phyloP scores from a whole-genome alignment of 2,888 invertebrate genomes.

The Dichetophora obliterata region DNA sequence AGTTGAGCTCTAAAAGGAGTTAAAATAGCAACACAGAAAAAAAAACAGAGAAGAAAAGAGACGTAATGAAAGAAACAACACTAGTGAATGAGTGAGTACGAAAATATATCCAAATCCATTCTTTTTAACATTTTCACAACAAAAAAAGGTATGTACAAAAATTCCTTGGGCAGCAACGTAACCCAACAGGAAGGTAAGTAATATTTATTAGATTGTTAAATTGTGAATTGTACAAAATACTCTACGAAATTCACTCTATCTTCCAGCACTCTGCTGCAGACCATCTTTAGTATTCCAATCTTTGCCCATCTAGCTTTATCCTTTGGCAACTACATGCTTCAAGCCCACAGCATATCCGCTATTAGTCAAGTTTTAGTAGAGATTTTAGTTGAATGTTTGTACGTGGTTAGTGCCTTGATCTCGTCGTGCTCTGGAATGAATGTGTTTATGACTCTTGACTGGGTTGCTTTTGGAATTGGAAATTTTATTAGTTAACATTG shows the following conservation, averaged over 20 bases:
- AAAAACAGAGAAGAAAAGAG: no score
- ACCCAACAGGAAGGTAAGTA: constrained; percentile 57
- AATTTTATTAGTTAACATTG: constrained; percentile 31
- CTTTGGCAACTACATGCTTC: neutral
- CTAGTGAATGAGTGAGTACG: neutral
- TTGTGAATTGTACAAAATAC: constrained; percentile 61
- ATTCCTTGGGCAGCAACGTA: neutral
- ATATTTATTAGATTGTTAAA: constrained; percentile 68
- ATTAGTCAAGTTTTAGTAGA: constrained; percentile 10
- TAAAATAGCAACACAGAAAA: constrained; percentile 23
- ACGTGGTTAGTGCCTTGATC: neutral
- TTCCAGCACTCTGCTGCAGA: neutral
- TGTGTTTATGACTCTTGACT: constrained; percentile 26
- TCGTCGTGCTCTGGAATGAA: neutral
- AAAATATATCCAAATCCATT: neutral
- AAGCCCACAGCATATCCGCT: neutral
- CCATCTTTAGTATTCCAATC: neutral
- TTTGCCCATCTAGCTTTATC: neutral
- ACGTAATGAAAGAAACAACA: neutral
- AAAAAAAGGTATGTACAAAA: constrained; percentile 11
- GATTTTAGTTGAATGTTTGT: constrained; percentile 7
- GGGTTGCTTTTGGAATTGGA: neutral
- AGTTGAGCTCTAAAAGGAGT: constrained; percentile 39
- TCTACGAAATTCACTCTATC: constrained; percentile 35
- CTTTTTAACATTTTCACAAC: neutral